Base-by-base conservation (phyloP, 2,888 invertebrate genomes). In the Drosophila lutescens region DNA sequence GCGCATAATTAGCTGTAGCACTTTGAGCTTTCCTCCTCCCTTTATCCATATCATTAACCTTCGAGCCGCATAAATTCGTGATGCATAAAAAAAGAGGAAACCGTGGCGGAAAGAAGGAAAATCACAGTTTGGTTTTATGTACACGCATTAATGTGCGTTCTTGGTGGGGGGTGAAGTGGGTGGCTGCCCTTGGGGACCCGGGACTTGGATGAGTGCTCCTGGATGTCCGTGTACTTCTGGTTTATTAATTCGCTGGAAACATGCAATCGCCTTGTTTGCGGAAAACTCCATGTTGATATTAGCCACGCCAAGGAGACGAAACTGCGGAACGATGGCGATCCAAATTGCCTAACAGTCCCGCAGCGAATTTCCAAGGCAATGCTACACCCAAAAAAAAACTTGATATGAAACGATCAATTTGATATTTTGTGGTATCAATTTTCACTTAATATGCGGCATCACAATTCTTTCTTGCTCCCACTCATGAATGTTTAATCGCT, bases 81-180 rank as follows among this genome's bases (percentile, higher is more conserved):
- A 54, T 53, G 50, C 47, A 71, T 66, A 54, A 13, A 47, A 44
- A 49, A 10, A 13, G 47, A 23, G 69, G 58, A 47, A 54, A 49
- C 53, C 53, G 15, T 32, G 32, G 30, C 23, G 50, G 69, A 61
- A 51, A 76, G 75, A 30, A 12, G 70, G 51, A 46, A 86, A 84
- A 84, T 84, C 87, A 76, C 79, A 81, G 82, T 85, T 78, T 73
- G 85, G 74, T 81, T 84, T 84, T 73, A 84, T 84, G 85, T 63
- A 53, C 70, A 67, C 68, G 67, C 74, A 74, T 67, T 74, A 68
- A 61, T 51, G 67, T 51, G 63, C 32, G 20, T 57, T 47, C 46
- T 44, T 30, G 38, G 43, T 50, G 23, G 47, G 26, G n/a, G n/a
- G 6, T 9, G 3, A 13, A 23, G 32, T 34, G 44, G 53, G 51